Percentiles rank a stretch among this genome's conserved stretches.
These are phyloP conservation scores for Elanus axillaris DNA, from an alignment of 2,113 vertebrate genomes.

Conservation along the genomic window DNA sequence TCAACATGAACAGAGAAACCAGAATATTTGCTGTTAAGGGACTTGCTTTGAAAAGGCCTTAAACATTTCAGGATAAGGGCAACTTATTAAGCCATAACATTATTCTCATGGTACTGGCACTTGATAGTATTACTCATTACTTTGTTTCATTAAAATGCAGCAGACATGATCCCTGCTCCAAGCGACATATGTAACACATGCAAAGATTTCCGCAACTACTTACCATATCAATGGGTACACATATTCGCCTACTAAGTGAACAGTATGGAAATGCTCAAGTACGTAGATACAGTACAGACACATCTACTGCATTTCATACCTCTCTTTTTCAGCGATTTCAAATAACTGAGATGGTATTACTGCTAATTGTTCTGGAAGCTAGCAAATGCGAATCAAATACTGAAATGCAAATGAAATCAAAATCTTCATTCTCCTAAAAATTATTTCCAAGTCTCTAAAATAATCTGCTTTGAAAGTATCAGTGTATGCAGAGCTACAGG, in stretches of 20 bases:
- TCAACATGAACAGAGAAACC: neutral
- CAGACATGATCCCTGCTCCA: neutral
- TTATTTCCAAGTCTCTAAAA: neutral
- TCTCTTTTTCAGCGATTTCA: neutral
- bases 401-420: neutral
- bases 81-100: neutral
- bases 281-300: neutral
- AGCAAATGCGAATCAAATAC: neutral
- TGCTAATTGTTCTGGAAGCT: neutral
- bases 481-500: neutral
- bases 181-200: accelerated
- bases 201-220: neutral
- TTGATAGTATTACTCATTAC: neutral
- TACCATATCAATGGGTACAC: too few species aligned
- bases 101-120: neutral
- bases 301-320: neutral
- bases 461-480: neutral
- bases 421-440: neutral
- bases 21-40: neutral
- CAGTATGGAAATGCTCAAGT: neutral
- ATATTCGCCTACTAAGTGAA: neutral
- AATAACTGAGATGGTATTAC: accelerated
- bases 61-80: neutral
- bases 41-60: neutral
- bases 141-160: neutral